Evolutionary conservation across 2,888 invertebrate genomes (phyloP), one percentile per base, ranked within the genome.

Genomic region (Flexamia atlantica): DNA sequence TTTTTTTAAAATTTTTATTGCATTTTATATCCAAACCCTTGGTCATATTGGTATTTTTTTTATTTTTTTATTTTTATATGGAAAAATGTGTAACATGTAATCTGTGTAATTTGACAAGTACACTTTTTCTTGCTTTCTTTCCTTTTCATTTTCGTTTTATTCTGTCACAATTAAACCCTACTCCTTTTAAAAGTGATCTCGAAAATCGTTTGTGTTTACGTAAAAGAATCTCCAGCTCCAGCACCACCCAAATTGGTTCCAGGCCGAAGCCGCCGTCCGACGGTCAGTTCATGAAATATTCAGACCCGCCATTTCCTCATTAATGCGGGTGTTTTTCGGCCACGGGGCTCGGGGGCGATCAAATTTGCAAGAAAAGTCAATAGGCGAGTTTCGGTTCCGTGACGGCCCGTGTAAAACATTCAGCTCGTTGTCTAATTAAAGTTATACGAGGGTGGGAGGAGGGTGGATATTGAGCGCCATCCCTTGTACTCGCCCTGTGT

Each of bases 291-390:
- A 64, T 64, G 64, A 64, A 64, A 64, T 28, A 64, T 64, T 25
- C 64, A 64, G 64, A 17, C 28, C 30, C 28, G 28, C 64, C 30
- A 12, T 28, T 64, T 57, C 53, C 64, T 64, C 64, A 64, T 64
- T 64, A 64, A 64, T 28, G 64, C 64, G 17, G 64, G 4, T 4
- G 30, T 64, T 28, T 28, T 28, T 28, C 14, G 28, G 28, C 28
- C 28, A 28, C 64, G 30, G 30, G 57, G 64, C 64, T 30, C 25
- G 28, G 57, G 25, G 25, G 25, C 57, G 57, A 57, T 64, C 30
- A 28, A 64, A 64, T 64, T 64, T 64, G 64, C 64, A 64, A 64
- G 64, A 64, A 64, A 64, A 64, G 64, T 64, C 64, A 64, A 64
- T 64, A 64, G 28, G 7, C 20, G 64, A 7, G 64, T 25, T 28